These are phyloP conservation scores for Sarcophaga rosellei DNA, from an alignment of 2,888 invertebrate genomes.

Conservation along the genomic window DNA sequence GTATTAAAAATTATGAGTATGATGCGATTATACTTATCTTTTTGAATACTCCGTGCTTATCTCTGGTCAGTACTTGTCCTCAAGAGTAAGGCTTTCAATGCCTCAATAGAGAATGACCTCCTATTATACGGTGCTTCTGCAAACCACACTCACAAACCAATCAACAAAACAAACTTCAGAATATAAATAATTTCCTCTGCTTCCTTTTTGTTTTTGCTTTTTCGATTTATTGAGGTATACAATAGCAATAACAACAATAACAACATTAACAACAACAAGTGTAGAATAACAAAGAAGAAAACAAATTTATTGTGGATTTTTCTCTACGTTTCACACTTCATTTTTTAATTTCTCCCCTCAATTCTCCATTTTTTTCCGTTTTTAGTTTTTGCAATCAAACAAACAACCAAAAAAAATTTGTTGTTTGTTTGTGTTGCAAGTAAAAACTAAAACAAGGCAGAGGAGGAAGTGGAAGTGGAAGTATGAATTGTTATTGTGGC, in stretches of 20 bases:
- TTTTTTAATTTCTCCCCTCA: background rate
- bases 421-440: constrained; percentile 17
- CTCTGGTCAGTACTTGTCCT: background rate
- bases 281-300: background rate
- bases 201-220: background rate
- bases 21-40: no score
- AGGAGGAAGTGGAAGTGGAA: background rate
- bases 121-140: background rate
- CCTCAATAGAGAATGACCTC: background rate
- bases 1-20: no score
- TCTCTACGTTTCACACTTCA: constrained; percentile 7
- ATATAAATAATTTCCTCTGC: constrained; percentile 41
- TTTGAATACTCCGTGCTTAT: no score
- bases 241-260: background rate
- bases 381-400: constrained; percentile 39
- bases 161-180: constrained; percentile 48
- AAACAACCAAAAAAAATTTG: background rate
- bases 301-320: constrained; percentile 16
- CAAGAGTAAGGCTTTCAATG: background rate
- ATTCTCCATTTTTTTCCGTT: background rate
- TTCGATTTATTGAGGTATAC: constrained; percentile 51
- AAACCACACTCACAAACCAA: constrained; percentile 40
- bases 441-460: background rate
- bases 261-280: background rate
- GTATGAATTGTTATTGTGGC: constrained; percentile 30